Conservation (phyloP, 1,140 invertebrate species). For the Danaus plexippus region DNA sequence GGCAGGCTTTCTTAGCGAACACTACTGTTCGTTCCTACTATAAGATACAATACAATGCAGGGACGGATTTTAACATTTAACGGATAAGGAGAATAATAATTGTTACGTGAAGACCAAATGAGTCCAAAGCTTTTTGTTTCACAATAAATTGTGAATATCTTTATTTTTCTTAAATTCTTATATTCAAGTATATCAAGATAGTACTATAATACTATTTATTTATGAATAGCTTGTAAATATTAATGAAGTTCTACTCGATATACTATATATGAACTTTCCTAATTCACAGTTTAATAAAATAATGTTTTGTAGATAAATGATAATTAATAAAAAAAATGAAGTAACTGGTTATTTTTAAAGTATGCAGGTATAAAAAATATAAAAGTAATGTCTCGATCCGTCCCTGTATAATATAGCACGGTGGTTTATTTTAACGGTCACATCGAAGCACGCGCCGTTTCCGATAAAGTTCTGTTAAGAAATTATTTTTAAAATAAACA, state of each 20-base stretch:
- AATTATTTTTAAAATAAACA: too few species aligned
- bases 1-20: slow-evolving; percentile 57
- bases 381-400: slow-evolving; percentile 12
- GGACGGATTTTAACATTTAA: slow-evolving; percentile 25
- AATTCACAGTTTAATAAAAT: neutral
- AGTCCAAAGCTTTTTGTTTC: too few species aligned
- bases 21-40: slow-evolving; percentile 47
- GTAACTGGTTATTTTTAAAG: neutral
- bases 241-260: too few species aligned
- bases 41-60: slow-evolving; percentile 45
- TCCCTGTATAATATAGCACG: slow-evolving; percentile 60
- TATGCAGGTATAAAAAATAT: neutral
- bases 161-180: too few species aligned
- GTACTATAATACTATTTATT: too few species aligned
- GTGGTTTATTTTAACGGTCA: slow-evolving; percentile 70
- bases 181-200: too few species aligned
- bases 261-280: too few species aligned
- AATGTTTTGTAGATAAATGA: too few species aligned
- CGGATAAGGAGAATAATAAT: neutral
- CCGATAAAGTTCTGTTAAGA: too few species aligned
- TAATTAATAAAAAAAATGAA: neutral
- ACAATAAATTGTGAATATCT: too few species aligned
- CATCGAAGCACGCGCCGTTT: slow-evolving; percentile 30
- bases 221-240: too few species aligned
- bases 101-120: too few species aligned